phyloP scores from a whole-genome alignment of 2,797 vertebrate genomes.

The Gallinago stenura region DNA sequence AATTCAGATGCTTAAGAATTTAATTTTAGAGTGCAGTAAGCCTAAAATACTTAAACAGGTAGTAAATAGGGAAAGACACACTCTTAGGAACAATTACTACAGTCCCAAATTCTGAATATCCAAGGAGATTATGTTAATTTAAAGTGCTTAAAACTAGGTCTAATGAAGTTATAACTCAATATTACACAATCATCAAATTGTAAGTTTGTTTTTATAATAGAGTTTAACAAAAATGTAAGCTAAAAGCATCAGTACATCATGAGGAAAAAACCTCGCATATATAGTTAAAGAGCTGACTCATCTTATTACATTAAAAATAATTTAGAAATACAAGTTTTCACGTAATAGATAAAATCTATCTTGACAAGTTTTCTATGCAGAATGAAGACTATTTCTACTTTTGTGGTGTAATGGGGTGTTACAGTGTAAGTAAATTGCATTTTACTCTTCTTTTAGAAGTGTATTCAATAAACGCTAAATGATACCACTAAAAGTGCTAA shows the following conservation, averaged over 20 bases:
- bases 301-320: background rate
- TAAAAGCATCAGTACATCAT: background rate
- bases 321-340: background rate
- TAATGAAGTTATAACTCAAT: background rate
- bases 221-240: background rate
- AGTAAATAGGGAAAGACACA: background rate
- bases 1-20: background rate
- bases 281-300: background rate
- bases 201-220: background rate
- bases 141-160: background rate
- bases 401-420: background rate
- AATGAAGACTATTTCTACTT: background rate
- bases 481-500: background rate
- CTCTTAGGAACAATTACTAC: background rate
- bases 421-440: background rate
- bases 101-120: background rate
- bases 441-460: background rate
- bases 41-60: background rate
- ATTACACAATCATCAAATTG: background rate
- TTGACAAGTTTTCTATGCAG: background rate
- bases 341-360: background rate
- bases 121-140: background rate
- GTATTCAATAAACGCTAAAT: background rate
- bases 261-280: background rate
- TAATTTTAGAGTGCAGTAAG: background rate